Evolutionary conservation across 2,113 vertebrate species (phyloP), one percentile per base, ranked within the genome.

Genomic region (Cromileptes altivelis): DNA sequence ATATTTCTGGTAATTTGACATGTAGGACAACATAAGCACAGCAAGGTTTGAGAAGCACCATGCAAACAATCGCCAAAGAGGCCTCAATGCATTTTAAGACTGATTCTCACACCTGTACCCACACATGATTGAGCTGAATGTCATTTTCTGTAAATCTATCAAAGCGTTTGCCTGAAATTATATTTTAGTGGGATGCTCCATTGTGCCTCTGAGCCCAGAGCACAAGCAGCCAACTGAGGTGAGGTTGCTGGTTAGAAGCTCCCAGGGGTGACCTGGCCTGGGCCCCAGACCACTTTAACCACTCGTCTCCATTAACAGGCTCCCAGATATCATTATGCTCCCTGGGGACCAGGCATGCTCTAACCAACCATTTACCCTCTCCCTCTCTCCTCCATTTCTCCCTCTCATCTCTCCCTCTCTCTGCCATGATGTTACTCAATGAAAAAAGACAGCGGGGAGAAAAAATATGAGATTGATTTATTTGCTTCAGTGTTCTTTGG

Each of bases 381-480:
- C 86, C 88, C 89, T 81, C 89, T 85, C 94, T 95, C 93, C 92
- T 91, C 92, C 88, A 72, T 87, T 90, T 80, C 80, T 72, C 70
- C 45, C 76, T 40, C 89, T 76, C 81, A 65, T 82, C 73, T 80
- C 78, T 82, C 68, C 61, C 88, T 84, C 84, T 74, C 82, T 88
- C 86, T 87, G 88, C 84, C 91, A 94, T 94, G 94, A 94, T 96
- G 94, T 93, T 94, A 91, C 93, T 94, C 94, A 95, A 96, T 95
- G 95, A 92, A 94, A 93, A 93, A 93, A 93, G 89, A 93, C 92
- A 92, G 89, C 81, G 13, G 71, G 74, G 85, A 92, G 91, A 90
- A 88, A 91, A 95, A 94, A 95, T 94, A 91, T 96, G 95, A 96
- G 95, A 97, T 95, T 94, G 95, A 97, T 97, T 97, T 96, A 96